These are phyloP conservation scores for Oeneis ivallda DNA, from an alignment of 2,888 invertebrate genomes.

Conservation along the genomic window DNA sequence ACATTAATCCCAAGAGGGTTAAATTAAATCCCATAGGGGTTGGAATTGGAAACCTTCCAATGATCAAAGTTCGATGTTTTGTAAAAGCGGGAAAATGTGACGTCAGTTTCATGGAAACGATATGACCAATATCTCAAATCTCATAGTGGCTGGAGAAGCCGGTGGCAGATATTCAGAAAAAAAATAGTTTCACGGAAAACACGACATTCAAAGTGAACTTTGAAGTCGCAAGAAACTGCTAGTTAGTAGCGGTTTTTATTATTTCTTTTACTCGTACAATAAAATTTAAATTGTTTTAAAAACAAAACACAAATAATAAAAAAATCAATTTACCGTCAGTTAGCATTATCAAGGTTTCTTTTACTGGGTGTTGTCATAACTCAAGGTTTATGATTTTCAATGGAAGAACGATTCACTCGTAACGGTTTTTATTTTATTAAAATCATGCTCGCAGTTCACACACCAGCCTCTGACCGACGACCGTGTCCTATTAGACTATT, in stretches of 20 bases:
- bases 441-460: conserved; percentile 63
- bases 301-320: not conserved
- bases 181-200: not conserved
- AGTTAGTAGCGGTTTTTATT: not conserved
- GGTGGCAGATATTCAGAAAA: no score
- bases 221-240: not conserved
- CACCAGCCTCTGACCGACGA: conserved; percentile 66
- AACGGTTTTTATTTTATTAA: conserved; percentile 25
- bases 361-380: conserved; percentile 13
- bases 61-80: not conserved
- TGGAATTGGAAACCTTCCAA: no score
- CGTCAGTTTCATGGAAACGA: not conserved
- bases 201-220: not conserved
- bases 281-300: not conserved
- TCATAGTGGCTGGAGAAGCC: no score
- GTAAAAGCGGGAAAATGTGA: not conserved
- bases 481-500: conserved; percentile 54
- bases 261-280: not conserved
- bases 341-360: conserved; percentile 14
- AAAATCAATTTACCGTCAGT: not conserved
- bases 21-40: not conserved
- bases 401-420: conserved; percentile 10
- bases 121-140: no score
- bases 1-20: no score
- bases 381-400: conserved; percentile 28